A percentile compares a stretch with the other conserved stretches of the same genome.
Evolutionary conservation across 2,113 vertebrate species (phyloP).

Genomic region (Chaenogobius annularis): DNA sequence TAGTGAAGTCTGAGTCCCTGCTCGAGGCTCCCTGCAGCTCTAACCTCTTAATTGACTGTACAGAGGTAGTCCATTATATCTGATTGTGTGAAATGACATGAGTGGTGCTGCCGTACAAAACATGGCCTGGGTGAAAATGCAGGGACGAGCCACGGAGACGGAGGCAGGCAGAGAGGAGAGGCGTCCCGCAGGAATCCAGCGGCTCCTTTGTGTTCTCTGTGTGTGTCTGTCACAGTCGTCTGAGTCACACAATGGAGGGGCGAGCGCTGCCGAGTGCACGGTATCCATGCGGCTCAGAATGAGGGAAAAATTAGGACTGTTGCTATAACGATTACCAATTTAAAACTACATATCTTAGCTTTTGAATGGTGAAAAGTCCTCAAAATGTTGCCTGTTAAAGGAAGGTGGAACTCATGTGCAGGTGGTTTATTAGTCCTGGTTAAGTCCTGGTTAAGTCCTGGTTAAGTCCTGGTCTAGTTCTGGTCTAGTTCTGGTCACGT

Average conservation of each 20-base stretch:
- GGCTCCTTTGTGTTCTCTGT: constrained; percentile 50
- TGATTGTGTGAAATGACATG: constrained; percentile 16
- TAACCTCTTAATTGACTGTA: background rate
- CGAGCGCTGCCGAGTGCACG: background rate
- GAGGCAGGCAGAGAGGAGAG: constrained; percentile 37
- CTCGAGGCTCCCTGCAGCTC: background rate
- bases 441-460: background rate
- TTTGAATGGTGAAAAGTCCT: no score
- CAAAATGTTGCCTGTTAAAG: no score
- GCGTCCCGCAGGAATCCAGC: constrained; percentile 45
- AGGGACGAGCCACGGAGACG: constrained; percentile 8
- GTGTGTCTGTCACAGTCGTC: constrained; percentile 65
- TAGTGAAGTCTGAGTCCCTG: background rate
- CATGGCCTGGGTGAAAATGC: constrained; percentile 3
- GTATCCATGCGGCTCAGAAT: no score
- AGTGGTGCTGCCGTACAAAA: background rate
- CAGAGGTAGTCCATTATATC: constrained; percentile 5
- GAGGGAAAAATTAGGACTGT: no score
- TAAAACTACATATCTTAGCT: no score
- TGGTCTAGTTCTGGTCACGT: background rate
- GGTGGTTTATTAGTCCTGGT: background rate
- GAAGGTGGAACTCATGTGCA: no score
- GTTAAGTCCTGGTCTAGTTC: background rate
- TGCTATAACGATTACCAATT: no score
- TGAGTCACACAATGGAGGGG: constrained; percentile 35